Percentiles rank a stretch among this genome's conserved stretches.
These are phyloP conservation scores for Metalampra italica DNA, from an alignment of 2,888 invertebrate species.

Conservation along the genomic window DNA sequence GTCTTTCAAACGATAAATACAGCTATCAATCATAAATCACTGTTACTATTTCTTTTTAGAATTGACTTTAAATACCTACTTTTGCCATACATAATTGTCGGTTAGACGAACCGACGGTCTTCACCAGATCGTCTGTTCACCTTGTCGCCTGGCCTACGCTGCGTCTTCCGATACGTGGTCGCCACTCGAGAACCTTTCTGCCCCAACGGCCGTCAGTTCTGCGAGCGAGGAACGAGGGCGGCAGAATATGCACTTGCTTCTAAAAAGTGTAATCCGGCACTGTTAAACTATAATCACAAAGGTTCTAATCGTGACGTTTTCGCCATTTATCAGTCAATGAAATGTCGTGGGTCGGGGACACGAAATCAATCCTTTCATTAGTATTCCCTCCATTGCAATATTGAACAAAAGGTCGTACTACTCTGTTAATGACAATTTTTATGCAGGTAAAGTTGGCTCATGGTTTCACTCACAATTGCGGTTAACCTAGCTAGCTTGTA, in stretches of 20 bases:
- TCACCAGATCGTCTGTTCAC: too few relatives aligned
- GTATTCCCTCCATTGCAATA: not conserved
- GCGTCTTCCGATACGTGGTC: too few relatives aligned
- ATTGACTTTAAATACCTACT: too few relatives aligned
- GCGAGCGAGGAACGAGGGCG: too few relatives aligned
- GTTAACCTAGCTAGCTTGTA: too few relatives aligned
- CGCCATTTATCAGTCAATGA: slow-evolving; percentile 23
- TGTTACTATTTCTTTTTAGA: not conserved
- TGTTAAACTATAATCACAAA: slow-evolving; percentile 17
- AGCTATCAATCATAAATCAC: too few relatives aligned
- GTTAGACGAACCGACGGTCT: too few relatives aligned
- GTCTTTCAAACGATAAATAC: too few relatives aligned
- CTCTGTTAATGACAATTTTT: not conserved
- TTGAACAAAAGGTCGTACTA: not conserved
- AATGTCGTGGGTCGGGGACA: slow-evolving; percentile 41
- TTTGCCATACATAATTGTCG: too few relatives aligned
- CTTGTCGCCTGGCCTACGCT: too few relatives aligned
- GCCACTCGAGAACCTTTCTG: too few relatives aligned
- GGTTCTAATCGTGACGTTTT: slow-evolving; percentile 23
- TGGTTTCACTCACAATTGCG: not conserved
- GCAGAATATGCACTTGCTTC: not conserved
- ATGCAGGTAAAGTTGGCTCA: not conserved
- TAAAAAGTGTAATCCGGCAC: not conserved
- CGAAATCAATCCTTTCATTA: slow-evolving; percentile 23
- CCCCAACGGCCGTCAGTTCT: too few relatives aligned